Percentiles rank a stretch among this genome's conserved stretches.
These are phyloP conservation scores for Enteromius anoplus DNA, from an alignment of 2,797 vertebrate species.

Conservation along the genomic window DNA sequence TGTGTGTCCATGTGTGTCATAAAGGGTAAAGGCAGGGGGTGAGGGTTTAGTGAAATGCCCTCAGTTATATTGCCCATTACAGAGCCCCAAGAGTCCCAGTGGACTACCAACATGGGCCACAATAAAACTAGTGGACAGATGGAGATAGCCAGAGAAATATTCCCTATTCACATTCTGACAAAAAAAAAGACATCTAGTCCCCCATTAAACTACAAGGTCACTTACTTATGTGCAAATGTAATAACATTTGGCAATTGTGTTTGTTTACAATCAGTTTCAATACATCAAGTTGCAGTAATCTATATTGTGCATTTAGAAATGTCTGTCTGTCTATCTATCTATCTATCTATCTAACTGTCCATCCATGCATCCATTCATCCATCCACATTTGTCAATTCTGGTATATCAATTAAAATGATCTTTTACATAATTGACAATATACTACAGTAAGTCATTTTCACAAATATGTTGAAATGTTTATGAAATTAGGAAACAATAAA, in stretches of 20 bases:
- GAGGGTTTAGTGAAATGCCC: slow-evolving; percentile 55
- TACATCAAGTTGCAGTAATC: not conserved
- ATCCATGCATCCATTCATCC: too few relatives aligned
- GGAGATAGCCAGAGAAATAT: slow-evolving; percentile 49
- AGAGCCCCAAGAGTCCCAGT: slow-evolving; percentile 48
- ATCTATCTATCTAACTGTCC: too few relatives aligned
- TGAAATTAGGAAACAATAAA: too few relatives aligned
- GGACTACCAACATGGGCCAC: slow-evolving; percentile 43
- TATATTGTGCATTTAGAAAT: not conserved
- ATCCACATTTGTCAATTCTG: not conserved
- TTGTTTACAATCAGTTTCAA: slow-evolving; percentile 1
- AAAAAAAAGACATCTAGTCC: slow-evolving; percentile 39
- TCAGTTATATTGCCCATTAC: slow-evolving; percentile 54
- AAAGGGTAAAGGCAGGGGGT: slow-evolving; percentile 45
- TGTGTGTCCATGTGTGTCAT: slow-evolving; percentile 11
- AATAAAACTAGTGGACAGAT: slow-evolving; percentile 63
- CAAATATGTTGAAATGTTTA: too few relatives aligned
- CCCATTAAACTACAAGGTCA: slow-evolving; percentile 61
- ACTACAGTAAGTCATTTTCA: too few relatives aligned
- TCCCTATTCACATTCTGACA: slow-evolving; percentile 33
- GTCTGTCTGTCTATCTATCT: too few relatives aligned
- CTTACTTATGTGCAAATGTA: slow-evolving; percentile 49
- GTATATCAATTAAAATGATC: not conserved
- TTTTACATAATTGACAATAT: not conserved
- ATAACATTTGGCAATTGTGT: slow-evolving; percentile 26